phyloP scores from a whole-genome alignment of 2,888 invertebrate species.

The Frankliniella fusca region DNA sequence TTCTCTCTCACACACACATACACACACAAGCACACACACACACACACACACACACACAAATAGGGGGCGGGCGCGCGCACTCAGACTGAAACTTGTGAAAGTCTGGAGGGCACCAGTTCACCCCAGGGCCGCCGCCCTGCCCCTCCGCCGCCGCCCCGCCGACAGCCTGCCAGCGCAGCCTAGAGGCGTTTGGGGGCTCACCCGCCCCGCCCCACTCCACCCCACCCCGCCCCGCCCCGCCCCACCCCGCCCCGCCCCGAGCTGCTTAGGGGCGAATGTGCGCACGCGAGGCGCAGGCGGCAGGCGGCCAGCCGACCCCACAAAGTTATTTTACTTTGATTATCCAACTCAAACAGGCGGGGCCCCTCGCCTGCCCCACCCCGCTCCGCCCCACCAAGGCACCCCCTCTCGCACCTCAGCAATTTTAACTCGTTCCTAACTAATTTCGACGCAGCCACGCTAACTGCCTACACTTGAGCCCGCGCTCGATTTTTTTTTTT shows the following conservation, averaged over 20 bases:
- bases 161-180: too few species aligned
- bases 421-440: neutral
- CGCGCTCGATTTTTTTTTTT: too few species aligned
- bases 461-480: too few species aligned
- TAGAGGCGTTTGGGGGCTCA: too few species aligned
- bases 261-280: slow-evolving; percentile 3
- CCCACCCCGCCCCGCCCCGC: neutral
- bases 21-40: neutral
- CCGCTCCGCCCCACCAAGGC: neutral
- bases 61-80: too few species aligned
- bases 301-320: too few species aligned
- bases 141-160: too few species aligned
- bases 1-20: neutral
- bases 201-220: neutral
- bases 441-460: neutral
- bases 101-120: neutral
- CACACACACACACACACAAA: neutral
- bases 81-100: neutral
- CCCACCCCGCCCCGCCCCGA: neutral
- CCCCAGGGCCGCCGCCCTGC: too few species aligned
- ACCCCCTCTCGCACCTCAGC: slow-evolving; percentile 17
- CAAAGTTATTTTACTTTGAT: slow-evolving; percentile 25
- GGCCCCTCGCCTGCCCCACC: neutral
- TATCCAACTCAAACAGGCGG: slow-evolving; percentile 21
- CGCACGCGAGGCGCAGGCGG: neutral